Conservation (phyloP, 2,888 invertebrate genomes). For the Drosophila mettleri region DNA sequence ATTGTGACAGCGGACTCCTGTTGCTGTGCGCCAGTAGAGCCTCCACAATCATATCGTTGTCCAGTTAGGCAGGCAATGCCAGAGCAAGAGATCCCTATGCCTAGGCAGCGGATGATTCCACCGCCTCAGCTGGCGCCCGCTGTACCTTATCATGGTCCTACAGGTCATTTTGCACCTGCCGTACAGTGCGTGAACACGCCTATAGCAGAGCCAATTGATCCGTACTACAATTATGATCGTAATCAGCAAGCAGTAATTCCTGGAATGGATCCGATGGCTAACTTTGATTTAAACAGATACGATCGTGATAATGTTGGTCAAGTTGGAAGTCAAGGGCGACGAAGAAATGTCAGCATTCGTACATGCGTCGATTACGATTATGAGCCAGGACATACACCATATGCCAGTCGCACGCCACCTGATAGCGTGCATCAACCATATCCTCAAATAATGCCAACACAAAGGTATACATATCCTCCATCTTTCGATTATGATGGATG, state of each 20-base stretch:
- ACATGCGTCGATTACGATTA: constrained; percentile 60
- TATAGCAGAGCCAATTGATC: constrained; percentile 16
- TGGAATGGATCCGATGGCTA: constrained; percentile 7
- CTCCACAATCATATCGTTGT: background rate
- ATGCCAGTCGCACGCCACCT: background rate
- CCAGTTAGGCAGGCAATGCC: background rate
- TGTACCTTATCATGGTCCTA: background rate
- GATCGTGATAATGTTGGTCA: constrained; percentile 34
- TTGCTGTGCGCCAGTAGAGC: background rate
- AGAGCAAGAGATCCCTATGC: background rate
- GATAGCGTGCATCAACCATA: background rate
- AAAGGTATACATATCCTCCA: background rate
- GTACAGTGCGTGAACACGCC: background rate
- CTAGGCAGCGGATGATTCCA: background rate
- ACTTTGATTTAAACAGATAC: constrained; percentile 36
- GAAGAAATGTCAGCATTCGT: constrained; percentile 55
- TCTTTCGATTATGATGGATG: background rate
- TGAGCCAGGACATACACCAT: constrained; percentile 7
- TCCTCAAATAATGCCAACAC: constrained; percentile 2
- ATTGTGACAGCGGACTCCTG: background rate
- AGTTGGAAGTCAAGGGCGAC: background rate
- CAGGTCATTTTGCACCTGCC: background rate
- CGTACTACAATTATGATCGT: constrained; percentile 23
- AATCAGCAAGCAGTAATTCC: background rate
- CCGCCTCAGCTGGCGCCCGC: background rate